Percentiles rank a stretch among this genome's conserved stretches.
phyloP scores from a whole-genome alignment of 2,113 vertebrate genomes.

The Petrocephalus zakoni region DNA sequence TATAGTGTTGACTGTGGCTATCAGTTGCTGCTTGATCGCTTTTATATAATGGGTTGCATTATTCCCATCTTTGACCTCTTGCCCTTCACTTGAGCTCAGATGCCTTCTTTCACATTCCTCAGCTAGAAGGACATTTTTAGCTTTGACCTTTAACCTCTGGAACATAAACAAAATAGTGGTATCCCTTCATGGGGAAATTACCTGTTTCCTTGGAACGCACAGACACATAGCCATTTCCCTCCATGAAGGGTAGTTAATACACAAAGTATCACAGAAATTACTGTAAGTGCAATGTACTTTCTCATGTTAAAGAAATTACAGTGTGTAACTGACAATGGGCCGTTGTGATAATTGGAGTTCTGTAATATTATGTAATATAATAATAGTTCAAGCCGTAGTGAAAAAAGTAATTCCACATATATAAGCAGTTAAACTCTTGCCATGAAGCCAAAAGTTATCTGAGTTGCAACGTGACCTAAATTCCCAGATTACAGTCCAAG shows the following conservation, averaged over 20 bases:
- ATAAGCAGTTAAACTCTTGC: background rate
- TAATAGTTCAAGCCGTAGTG: background rate
- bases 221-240: background rate
- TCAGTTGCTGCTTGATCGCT: background rate
- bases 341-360: background rate
- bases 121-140: conserved; percentile 13
- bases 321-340: background rate
- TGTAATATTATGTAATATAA: background rate
- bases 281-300: background rate
- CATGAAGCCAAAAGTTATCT: background rate
- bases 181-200: background rate
- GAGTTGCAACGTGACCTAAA: background rate
- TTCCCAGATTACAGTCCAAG: conserved; percentile 16
- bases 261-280: background rate
- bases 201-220: background rate
- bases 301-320: background rate
- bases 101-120: conserved; percentile 10
- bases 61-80: background rate
- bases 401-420: background rate
- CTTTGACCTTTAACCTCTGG: conserved; percentile 18
- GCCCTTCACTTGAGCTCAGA: background rate
- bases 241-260: background rate
- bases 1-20: background rate
- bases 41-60: background rate
- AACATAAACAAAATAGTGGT: conserved; percentile 16